These are phyloP conservation scores for Lepidocyrtinus sp. DNA, from an alignment of 2,888 invertebrate genomes.

Conservation along the genomic window DNA sequence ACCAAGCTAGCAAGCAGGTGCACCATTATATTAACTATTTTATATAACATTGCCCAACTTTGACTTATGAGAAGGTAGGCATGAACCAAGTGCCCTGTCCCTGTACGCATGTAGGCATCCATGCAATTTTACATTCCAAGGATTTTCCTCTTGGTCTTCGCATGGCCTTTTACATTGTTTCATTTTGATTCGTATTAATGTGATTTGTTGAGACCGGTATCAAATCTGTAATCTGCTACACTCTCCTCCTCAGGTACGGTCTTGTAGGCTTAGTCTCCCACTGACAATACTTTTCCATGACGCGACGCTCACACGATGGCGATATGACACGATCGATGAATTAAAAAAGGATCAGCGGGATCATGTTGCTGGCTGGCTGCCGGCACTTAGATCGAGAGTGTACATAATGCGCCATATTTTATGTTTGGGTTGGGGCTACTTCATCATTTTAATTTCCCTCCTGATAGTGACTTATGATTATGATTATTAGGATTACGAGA, in stretches of 20 bases:
- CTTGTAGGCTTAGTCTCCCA: neutral
- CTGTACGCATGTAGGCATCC: neutral
- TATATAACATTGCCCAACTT: constrained; percentile 5
- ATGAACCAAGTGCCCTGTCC: neutral
- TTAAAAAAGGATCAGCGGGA: no score
- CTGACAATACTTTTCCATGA: no score
- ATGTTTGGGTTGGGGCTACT: no score
- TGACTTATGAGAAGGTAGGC: constrained; percentile 19
- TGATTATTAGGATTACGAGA: no score
- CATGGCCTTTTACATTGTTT: neutral
- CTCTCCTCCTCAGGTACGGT: neutral
- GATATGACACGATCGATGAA: no score
- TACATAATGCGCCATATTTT: no score
- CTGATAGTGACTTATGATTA: no score
- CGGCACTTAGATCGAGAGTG: no score
- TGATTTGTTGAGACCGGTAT: constrained; percentile 43
- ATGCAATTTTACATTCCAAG: neutral
- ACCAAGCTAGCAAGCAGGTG: neutral
- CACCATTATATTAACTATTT: neutral
- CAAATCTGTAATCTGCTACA: neutral
- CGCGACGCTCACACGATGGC: no score
- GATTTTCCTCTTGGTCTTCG: constrained; percentile 10
- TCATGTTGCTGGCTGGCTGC: no score
- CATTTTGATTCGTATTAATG: constrained; percentile 11
- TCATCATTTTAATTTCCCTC: no score